Evolutionary conservation across 2,888 invertebrate species (phyloP).

Genomic region (Sphinx pinastri): DNA sequence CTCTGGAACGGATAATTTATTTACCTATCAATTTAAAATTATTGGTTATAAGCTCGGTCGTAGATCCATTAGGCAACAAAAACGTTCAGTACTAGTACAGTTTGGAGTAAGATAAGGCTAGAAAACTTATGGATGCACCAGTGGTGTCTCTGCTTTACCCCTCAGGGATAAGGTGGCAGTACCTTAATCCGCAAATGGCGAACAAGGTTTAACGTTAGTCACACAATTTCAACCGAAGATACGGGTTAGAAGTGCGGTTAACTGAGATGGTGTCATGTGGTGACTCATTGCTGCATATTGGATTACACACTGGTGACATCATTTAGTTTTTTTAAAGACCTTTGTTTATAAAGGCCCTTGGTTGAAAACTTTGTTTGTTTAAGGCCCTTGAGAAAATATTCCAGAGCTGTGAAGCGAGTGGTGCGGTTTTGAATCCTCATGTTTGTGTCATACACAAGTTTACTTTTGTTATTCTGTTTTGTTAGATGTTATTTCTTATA

Average conservation of each 20-base stretch:
- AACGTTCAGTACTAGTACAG: too few relatives aligned
- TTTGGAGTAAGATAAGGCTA: too few relatives aligned
- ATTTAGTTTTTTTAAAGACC: slow-evolving; percentile 22
- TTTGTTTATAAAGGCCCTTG: slow-evolving; percentile 7
- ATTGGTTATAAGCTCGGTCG: too few relatives aligned
- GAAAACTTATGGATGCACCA: too few relatives aligned
- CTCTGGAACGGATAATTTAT: too few relatives aligned
- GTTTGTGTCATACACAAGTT: too few relatives aligned
- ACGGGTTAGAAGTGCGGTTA: slow-evolving; percentile 37
- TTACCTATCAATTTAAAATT: too few relatives aligned
- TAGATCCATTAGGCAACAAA: too few relatives aligned
- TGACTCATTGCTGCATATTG: slow-evolving; percentile 67
- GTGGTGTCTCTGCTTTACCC: too few relatives aligned
- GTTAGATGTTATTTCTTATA: too few relatives aligned
- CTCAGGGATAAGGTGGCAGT: too few relatives aligned
- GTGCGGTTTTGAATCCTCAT: not conserved
- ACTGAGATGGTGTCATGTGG: slow-evolving; percentile 35
- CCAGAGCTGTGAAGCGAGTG: not conserved
- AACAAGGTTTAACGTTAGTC: not conserved
- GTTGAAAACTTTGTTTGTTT: not conserved
- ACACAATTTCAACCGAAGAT: not conserved
- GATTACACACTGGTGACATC: slow-evolving; percentile 66
- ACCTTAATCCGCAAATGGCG: not conserved
- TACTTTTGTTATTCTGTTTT: too few relatives aligned
- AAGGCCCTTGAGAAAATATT: not conserved